Conservation (phyloP, 2,888 invertebrate species). For the Papilio demoleus region DNA sequence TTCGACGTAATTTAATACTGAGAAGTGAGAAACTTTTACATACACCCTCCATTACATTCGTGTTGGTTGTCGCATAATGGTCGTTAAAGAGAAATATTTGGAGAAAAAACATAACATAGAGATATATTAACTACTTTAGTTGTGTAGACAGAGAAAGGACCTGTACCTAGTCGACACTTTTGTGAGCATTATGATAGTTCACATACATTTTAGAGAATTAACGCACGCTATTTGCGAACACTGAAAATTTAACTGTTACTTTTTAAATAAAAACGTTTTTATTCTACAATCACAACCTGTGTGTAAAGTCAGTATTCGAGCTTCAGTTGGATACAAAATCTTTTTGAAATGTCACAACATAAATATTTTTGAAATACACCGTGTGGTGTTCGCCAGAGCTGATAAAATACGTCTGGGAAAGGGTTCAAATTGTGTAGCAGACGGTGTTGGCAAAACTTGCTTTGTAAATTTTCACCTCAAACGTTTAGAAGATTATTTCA, state of each 20-base stretch:
- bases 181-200: neutral
- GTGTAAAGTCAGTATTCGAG: neutral
- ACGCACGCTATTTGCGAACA: too few relatives aligned
- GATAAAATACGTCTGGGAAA: conserved; percentile 60
- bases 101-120: conserved; percentile 17
- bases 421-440: conserved; percentile 28
- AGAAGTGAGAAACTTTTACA: conserved; percentile 36
- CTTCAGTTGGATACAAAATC: neutral
- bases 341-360: conserved; percentile 13
- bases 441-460: conserved; percentile 33
- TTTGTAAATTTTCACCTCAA: conserved; percentile 32
- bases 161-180: neutral
- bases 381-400: conserved; percentile 56
- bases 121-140: conserved; percentile 6
- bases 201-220: neutral
- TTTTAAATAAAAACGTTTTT: too few relatives aligned
- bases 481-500: conserved; percentile 26
- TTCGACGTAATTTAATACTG: conserved; percentile 25
- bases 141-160: neutral
- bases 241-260: too few relatives aligned
- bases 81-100: conserved; percentile 28
- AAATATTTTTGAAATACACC: conserved; percentile 30
- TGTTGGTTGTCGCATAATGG: conserved; percentile 22
- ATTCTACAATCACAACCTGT: neutral
- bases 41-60: conserved; percentile 31